phyloP scores from a whole-genome alignment of 1,140 invertebrate species.

The Magallana ariakensis region DNA sequence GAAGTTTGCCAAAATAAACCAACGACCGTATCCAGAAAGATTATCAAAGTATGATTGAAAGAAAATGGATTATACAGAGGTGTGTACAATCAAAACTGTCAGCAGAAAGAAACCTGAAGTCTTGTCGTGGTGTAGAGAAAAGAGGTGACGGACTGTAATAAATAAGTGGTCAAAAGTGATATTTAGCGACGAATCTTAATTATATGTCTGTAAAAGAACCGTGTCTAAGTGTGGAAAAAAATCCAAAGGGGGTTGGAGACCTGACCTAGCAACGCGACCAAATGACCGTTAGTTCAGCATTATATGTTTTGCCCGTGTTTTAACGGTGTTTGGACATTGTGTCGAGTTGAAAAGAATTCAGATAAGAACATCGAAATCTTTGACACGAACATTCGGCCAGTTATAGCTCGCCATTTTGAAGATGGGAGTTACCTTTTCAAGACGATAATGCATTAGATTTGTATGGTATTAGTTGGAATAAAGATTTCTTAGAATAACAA shows the following conservation, averaged over 20 bases:
- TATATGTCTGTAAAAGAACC: conserved; percentile 32
- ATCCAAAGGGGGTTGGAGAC: neutral
- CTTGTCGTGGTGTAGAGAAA: conserved; percentile 41
- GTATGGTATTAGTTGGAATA: too few species aligned
- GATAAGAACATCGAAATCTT: neutral
- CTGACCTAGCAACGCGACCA: neutral
- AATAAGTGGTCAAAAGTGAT: neutral
- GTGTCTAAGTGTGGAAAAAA: conserved; percentile 41
- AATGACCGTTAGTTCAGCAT: neutral
- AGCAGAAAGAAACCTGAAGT: conserved; percentile 18
- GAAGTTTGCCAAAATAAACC: neutral
- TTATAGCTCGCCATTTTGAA: neutral
- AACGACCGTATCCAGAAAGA: neutral
- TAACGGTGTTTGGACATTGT: neutral
- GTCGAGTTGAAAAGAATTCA: conserved; percentile 8
- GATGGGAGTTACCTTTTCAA: conserved; percentile 26
- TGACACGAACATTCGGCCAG: neutral
- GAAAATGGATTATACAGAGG: conserved; percentile 5
- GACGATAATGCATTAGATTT: neutral
- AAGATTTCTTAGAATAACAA: too few species aligned
- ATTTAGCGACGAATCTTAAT: neutral
- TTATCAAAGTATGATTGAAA: neutral
- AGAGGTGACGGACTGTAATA: neutral
- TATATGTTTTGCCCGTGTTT: neutral
- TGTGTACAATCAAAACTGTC: neutral